These are phyloP conservation scores for Lysandra bellargus DNA, from an alignment of 2,888 invertebrate genomes.

Conservation along the genomic window DNA sequence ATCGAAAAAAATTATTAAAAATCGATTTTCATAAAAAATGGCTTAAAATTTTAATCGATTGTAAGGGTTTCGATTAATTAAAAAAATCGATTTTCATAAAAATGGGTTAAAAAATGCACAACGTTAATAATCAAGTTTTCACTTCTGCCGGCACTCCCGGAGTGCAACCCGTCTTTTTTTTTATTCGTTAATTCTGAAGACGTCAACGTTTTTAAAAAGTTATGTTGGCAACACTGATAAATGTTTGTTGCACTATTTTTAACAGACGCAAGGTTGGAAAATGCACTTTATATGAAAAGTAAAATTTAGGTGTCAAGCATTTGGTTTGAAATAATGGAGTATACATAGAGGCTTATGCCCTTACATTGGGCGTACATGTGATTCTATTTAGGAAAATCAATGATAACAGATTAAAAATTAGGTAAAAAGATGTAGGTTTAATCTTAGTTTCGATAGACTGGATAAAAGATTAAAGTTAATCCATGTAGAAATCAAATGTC, in stretches of 20 bases:
- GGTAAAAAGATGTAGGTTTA: conserved; percentile 28
- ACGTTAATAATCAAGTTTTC: too few relatives aligned
- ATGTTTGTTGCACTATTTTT: conserved; percentile 3
- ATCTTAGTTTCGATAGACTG: conserved; percentile 10
- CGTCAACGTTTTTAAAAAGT: neutral
- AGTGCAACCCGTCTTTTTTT: too few relatives aligned
- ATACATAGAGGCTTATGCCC: conserved; percentile 18
- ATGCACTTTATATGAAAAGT: neutral
- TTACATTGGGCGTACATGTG: neutral
- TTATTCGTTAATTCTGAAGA: neutral
- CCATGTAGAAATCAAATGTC: neutral
- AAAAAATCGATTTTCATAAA: too few relatives aligned
- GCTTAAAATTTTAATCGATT: too few relatives aligned
- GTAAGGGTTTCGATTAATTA: too few relatives aligned
- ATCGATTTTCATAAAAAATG: too few relatives aligned
- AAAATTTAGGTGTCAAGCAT: neutral
- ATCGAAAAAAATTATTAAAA: too few relatives aligned
- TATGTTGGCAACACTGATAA: neutral
- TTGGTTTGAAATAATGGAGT: neutral
- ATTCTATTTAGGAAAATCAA: conserved; percentile 7
- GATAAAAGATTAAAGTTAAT: neutral
- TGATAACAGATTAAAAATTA: conserved; percentile 5
- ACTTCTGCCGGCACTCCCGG: too few relatives aligned
- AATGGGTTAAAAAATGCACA: too few relatives aligned
- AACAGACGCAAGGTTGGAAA: neutral